These are phyloP conservation scores for Cotesia congregata DNA, from an alignment of 2,888 invertebrate genomes.

Conservation along the genomic window DNA sequence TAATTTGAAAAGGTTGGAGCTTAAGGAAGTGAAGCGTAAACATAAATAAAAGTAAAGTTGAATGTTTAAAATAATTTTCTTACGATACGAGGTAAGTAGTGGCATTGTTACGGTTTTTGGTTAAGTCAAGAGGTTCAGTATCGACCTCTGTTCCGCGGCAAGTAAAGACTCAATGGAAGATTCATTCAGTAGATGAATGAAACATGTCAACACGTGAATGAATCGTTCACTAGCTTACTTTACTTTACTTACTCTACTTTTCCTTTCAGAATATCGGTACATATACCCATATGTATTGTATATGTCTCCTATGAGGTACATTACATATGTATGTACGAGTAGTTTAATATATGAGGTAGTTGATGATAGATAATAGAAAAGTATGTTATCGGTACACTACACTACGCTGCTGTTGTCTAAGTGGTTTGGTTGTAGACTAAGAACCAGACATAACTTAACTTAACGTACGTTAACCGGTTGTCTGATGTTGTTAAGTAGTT, in stretches of 20 bases:
- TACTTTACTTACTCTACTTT: background rate
- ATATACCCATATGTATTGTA: background rate
- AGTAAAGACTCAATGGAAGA: constrained; percentile 26
- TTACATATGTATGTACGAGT: background rate
- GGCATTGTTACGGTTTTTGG: constrained; percentile 3
- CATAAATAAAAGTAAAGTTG: background rate
- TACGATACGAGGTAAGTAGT: background rate
- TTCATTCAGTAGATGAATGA: constrained; percentile 27
- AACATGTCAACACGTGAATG: constrained; percentile 14
- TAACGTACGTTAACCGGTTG: constrained; percentile 1
- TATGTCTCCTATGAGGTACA: too few species aligned
- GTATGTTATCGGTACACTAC: background rate
- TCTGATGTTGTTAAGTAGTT: constrained; percentile 33
- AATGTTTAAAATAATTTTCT: constrained; percentile 1
- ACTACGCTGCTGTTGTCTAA: background rate
- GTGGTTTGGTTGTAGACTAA: background rate
- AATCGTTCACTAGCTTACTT: constrained; percentile 4
- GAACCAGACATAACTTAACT: background rate
- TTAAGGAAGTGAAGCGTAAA: too few species aligned
- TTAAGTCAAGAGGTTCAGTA: constrained; percentile 18
- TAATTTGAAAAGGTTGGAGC: too few species aligned
- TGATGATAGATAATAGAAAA: background rate
- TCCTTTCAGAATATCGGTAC: background rate
- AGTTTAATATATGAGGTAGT: background rate
- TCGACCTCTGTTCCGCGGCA: constrained; percentile 10